Percentiles rank a stretch among this genome's conserved stretches.
These are phyloP conservation scores for Chirona hameri DNA, from an alignment of 2,888 invertebrate genomes.

Conservation along the genomic window DNA sequence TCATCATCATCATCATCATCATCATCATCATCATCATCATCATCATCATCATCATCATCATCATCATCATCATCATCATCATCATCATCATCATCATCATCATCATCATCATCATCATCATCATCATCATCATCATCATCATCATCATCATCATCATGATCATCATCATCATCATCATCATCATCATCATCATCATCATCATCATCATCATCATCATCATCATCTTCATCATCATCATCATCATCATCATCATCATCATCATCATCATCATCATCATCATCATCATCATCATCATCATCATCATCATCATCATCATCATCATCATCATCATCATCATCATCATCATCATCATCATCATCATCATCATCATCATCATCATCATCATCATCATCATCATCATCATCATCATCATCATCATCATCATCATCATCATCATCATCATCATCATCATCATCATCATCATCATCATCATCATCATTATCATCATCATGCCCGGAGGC, in stretches of 20 bases:
- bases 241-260: conserved; percentile 22
- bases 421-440: conserved; percentile 22
- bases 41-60: conserved; percentile 22
- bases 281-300: conserved; percentile 22
- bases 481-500: neutral
- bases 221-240: conserved; percentile 22
- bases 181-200: conserved; percentile 22
- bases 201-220: no score
- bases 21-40: conserved; percentile 22
- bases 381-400: conserved; percentile 22
- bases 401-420: conserved; percentile 22
- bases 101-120: conserved; percentile 22
- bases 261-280: conserved; percentile 22
- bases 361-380: conserved; percentile 22
- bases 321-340: conserved; percentile 22
- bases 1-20: no score
- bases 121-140: conserved; percentile 22
- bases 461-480: conserved; percentile 10
- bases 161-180: conserved; percentile 12
- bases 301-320: conserved; percentile 22
- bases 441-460: conserved; percentile 22
- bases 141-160: conserved; percentile 8
- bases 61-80: conserved; percentile 22
- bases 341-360: conserved; percentile 22
- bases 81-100: conserved; percentile 22